Base-by-base conservation (phyloP, 2,888 invertebrate species). In the Dorcus parallelipipedus region DNA sequence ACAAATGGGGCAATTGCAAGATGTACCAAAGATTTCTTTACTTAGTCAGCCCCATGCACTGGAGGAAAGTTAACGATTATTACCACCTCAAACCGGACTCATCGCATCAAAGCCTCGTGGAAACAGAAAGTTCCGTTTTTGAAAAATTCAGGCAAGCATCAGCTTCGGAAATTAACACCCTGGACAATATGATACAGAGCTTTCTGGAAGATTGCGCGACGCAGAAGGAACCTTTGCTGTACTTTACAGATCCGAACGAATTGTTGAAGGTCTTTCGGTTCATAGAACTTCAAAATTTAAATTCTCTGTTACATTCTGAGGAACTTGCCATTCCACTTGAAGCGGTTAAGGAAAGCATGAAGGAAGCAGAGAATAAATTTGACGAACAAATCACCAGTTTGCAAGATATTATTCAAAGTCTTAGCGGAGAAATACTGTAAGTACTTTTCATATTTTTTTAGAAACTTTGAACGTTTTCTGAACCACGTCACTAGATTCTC, bases 1-100 rank as follows among this genome's bases (percentile, higher is more conserved):
- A 86, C 67, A 81, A 80, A 63, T 88, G 86, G 81, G 73, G 82
- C 50, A 76, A 82, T 48, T 83, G 83, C 57, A 86, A 85, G 71
- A 83, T 84, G 74, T 88, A 87, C 72, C 87, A 87, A 53, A 81
- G 84, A 66, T 88, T 88, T 76, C 76, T 89, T n/a, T 86, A 84
- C 72, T 81, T 84, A 67, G 75, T 88, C n/a, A 85, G 87, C 41
- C 86, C 87, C 1, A 79, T 84, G 43, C 77, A 79, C 33, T 87
- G 87, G 86, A 79, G 84, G 23, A 71, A 73, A 42, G 74, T 79
- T 60, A 76, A 85, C 66, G 83, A 86, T 68, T 71, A 66, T 54
- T 71, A 69, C 53, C 66, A 69, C 49, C 59, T 67, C 17, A 62
- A 59, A 38, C 55, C 52, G 26, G 41, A 26, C 4, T 38, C 7